Evolutionary conservation across 1,140 invertebrate genomes (phyloP).

Genomic region (Stegodyphus mimosarum): DNA sequence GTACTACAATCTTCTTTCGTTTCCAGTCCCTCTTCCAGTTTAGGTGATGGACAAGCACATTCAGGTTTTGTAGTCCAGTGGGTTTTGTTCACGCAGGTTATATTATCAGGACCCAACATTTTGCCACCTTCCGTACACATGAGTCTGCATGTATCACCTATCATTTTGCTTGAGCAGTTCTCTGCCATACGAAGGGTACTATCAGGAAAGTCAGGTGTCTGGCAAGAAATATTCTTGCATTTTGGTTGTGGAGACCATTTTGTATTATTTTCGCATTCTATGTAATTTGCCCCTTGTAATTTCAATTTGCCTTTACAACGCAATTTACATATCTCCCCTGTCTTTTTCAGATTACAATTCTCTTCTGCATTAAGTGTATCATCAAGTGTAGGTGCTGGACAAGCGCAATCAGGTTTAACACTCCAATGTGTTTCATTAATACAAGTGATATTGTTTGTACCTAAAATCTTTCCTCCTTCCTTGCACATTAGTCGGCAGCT

Average conservation of each 20-base stretch:
- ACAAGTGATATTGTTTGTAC: neutral
- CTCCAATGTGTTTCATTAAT: neutral
- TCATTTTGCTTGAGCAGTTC: neutral
- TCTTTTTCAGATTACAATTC: neutral
- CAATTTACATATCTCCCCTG: neutral
- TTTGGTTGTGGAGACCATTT: neutral
- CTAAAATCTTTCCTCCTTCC: neutral
- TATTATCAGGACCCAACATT: neutral
- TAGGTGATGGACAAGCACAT: neutral
- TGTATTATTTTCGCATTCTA: neutral
- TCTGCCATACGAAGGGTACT: neutral
- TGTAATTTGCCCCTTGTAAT: neutral
- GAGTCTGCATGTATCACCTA: neutral
- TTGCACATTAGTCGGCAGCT: neutral
- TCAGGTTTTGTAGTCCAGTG: neutral
- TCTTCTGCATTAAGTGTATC: neutral
- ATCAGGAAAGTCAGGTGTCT: neutral
- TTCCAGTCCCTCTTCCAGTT: neutral
- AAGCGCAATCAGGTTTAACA: neutral
- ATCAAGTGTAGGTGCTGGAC: neutral
- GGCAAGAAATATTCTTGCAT: neutral
- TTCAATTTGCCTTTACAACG: neutral
- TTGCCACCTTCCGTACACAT: neutral
- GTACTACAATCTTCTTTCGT: neutral
- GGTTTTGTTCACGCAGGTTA: neutral